Evolutionary conservation across 2,888 invertebrate genomes (phyloP).

Genomic region (Sinohyriopsis cumingii): DNA sequence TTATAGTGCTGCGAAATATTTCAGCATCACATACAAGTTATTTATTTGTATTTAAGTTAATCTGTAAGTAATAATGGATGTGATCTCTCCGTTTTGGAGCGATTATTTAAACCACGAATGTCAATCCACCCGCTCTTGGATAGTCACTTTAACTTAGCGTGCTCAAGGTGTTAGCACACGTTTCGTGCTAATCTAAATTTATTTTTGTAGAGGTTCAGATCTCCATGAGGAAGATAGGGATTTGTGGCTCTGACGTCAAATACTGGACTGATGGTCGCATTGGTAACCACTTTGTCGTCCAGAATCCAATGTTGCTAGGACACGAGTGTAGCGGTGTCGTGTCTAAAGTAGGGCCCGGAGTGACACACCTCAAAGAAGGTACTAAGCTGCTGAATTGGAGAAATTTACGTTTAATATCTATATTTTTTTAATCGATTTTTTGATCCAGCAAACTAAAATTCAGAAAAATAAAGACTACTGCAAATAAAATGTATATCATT

Average conservation of each 20-base stretch:
- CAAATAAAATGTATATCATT: background rate
- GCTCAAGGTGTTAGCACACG: background rate
- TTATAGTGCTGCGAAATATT: too few species aligned
- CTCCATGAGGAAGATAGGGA: constrained; percentile 92
- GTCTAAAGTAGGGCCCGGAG: constrained; percentile 79
- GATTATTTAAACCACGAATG: too few species aligned
- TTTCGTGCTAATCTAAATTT: background rate
- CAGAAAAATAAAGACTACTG: background rate
- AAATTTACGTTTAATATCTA: too few species aligned
- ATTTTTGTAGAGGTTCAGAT: constrained; percentile 83
- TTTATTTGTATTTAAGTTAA: too few species aligned
- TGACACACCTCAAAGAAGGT: constrained; percentile 76
- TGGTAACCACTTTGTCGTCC: constrained; percentile 85
- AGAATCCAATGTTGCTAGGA: constrained; percentile 93
- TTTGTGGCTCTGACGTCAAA: constrained; percentile 95
- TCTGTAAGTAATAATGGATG: too few species aligned
- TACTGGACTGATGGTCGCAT: constrained; percentile 89
- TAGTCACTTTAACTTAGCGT: too few species aligned
- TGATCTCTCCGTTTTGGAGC: too few species aligned
- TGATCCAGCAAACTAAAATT: background rate
- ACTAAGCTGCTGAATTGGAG: constrained; percentile 28
- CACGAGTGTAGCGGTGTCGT: constrained; percentile 84
- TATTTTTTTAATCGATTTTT: too few species aligned
- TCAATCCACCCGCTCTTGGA: background rate
- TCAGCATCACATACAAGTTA: too few species aligned